Evolutionary conservation across 2,113 vertebrate genomes (phyloP).

Genomic region (Dascyllus trimaculatus): DNA sequence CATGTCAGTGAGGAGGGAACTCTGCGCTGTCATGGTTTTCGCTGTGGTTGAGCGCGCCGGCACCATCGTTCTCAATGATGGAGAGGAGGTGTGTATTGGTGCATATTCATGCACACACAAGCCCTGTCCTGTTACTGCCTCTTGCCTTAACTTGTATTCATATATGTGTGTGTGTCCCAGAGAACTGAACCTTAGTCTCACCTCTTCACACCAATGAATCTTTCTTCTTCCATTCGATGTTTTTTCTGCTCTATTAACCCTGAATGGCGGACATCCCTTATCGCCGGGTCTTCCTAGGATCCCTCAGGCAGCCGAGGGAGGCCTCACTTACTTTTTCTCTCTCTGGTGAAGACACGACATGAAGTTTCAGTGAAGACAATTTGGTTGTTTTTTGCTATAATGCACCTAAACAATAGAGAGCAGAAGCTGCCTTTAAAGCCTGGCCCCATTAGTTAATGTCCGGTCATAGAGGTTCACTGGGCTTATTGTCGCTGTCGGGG

Average conservation of each 20-base stretch:
- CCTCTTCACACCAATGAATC: slow-evolving; percentile 50
- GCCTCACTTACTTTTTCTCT: slow-evolving; percentile 50
- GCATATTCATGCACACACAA: slow-evolving; percentile 8
- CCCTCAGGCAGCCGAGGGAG: slow-evolving; percentile 56
- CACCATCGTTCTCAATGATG: slow-evolving; percentile 96
- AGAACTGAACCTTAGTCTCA: slow-evolving; percentile 34
- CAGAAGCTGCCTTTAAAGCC: slow-evolving; percentile 41
- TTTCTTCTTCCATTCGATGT: slow-evolving; percentile 61
- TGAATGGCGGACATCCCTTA: slow-evolving; percentile 56
- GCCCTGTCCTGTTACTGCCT: slow-evolving; percentile 11
- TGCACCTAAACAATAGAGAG: slow-evolving; percentile 58
- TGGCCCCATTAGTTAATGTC: slow-evolving; percentile 41
- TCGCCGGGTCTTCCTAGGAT: slow-evolving; percentile 11
- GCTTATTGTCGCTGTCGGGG: slow-evolving; percentile 5
- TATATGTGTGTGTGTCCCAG: background rate
- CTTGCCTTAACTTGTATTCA: background rate
- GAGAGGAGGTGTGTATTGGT: slow-evolving; percentile 92
- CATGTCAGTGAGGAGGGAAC: slow-evolving; percentile 97
- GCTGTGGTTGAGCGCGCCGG: slow-evolving; percentile 97
- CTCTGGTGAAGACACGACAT: slow-evolving; percentile 21
- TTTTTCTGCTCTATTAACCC: slow-evolving; percentile 79
- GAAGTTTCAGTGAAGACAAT: slow-evolving; percentile 45
- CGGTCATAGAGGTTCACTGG: slow-evolving; percentile 38
- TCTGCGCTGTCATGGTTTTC: slow-evolving; percentile 99
- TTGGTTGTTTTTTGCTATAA: slow-evolving; percentile 18